Evolutionary conservation across 2,888 invertebrate species (phyloP).

Genomic region (Scaptodrosophila latifasciaeformis): DNA sequence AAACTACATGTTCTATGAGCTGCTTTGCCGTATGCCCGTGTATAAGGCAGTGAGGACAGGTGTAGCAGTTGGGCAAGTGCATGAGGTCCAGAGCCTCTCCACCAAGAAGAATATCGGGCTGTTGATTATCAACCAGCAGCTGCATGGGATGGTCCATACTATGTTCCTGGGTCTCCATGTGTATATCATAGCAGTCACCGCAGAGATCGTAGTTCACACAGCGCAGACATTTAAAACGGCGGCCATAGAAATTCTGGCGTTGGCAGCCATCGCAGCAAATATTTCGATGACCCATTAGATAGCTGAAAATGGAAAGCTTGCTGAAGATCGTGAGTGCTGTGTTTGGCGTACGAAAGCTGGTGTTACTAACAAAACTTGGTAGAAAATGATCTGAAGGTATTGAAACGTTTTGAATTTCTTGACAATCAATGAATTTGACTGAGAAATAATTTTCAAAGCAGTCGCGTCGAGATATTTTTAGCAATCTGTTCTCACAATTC

Average conservation of each 20-base stretch:
- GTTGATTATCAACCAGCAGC: slow-evolving; percentile 22
- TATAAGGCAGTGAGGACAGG: slow-evolving; percentile 48
- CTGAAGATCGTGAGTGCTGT: no score
- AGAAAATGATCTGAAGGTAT: no score
- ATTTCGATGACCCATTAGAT: slow-evolving; percentile 41
- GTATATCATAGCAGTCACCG: slow-evolving; percentile 42
- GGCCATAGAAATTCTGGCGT: slow-evolving; percentile 41
- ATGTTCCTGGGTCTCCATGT: slow-evolving; percentile 38
- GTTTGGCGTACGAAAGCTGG: no score
- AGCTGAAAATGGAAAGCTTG: no score
- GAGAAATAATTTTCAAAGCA: no score
- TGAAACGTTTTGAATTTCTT: no score
- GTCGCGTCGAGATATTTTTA: no score
- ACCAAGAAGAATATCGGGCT: slow-evolving; percentile 24
- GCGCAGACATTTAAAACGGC: slow-evolving; percentile 51
- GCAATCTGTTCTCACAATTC: no score
- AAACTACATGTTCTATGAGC: slow-evolving; percentile 48
- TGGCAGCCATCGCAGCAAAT: slow-evolving; percentile 52
- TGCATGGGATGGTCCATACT: slow-evolving; percentile 54
- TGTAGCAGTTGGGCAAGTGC: slow-evolving; percentile 49
- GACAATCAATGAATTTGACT: no score
- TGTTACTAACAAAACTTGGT: no score
- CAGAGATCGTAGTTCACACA: slow-evolving; percentile 54
- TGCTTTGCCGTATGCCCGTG: slow-evolving; percentile 46
- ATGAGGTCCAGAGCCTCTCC: slow-evolving; percentile 39